A percentile compares a stretch with the other conserved stretches of the same genome.
These are phyloP conservation scores for Apis cerana DNA, from an alignment of 1,140 invertebrate species.

Conservation along the genomic window DNA sequence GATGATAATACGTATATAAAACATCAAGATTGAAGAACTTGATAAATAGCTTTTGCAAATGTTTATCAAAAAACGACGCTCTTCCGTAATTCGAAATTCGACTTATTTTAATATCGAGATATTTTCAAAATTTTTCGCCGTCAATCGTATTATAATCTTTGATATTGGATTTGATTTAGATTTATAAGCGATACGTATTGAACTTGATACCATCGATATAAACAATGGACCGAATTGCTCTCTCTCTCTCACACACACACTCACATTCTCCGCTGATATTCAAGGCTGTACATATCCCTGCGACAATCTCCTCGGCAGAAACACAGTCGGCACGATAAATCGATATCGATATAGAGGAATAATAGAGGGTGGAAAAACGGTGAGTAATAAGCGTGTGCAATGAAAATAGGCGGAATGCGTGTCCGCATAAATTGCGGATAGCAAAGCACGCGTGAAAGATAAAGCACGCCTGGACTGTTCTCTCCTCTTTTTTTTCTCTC, in stretches of 20 bases:
- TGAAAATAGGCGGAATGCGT: conserved; percentile 15
- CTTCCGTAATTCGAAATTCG: too few species aligned
- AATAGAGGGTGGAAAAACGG: conserved; percentile 35
- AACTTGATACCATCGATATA: background rate
- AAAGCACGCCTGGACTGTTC: background rate
- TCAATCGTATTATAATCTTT: too few species aligned
- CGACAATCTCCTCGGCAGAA: conserved; percentile 4
- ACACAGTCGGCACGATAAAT: conserved; percentile 7
- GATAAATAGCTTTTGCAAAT: too few species aligned
- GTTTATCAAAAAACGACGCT: too few species aligned
- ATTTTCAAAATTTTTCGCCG: too few species aligned
- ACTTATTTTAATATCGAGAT: too few species aligned
- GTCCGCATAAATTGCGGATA: background rate
- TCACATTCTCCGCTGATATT: conserved; percentile 6
- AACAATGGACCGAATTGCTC: conserved; percentile 20
- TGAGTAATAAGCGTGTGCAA: conserved; percentile 21
- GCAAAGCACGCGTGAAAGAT: conserved; percentile 7
- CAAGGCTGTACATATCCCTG: conserved; percentile 15
- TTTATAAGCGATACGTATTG: too few species aligned
- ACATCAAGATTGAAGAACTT: too few species aligned
- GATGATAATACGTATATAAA: too few species aligned
- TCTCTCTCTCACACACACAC: background rate
- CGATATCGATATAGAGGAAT: conserved; percentile 7
- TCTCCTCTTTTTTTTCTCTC: background rate
- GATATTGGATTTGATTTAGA: too few species aligned